Conservation (phyloP, 2,888 invertebrate genomes). For the Tipula vernalis region DNA sequence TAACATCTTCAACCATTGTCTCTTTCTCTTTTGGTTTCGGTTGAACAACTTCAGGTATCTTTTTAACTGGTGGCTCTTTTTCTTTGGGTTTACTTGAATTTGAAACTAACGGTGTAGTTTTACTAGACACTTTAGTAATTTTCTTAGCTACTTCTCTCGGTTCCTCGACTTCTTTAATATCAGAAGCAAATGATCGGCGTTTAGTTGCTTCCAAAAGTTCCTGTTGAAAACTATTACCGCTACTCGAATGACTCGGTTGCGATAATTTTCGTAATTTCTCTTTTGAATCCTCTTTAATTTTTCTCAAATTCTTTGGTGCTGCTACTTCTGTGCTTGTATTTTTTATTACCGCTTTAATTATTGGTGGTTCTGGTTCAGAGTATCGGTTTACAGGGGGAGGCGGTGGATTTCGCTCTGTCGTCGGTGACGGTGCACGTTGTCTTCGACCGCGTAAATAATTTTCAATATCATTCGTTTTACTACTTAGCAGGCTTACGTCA, state of each 20-base stretch:
- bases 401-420: not conserved
- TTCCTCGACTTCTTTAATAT: not conserved
- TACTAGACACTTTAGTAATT: not conserved
- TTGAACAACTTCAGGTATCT: not conserved
- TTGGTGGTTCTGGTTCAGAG: not conserved
- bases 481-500: conserved; percentile 13
- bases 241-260: conserved; percentile 10
- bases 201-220: conserved; percentile 17
- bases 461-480: not conserved
- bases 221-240: conserved; percentile 15
- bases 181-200: conserved; percentile 13
- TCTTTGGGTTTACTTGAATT: not conserved
- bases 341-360: not conserved
- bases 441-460: not conserved
- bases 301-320: not conserved
- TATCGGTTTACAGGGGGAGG: not conserved
- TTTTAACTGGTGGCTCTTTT: not conserved
- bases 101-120: not conserved
- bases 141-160: not conserved
- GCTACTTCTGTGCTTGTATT: not conserved
- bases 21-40: not conserved
- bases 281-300: not conserved
- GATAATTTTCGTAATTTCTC: conserved; percentile 14
- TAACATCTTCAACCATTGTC: not conserved
- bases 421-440: conserved; percentile 6